Percentiles rank a stretch among this genome's conserved stretches.
Evolutionary conservation across 2,797 vertebrate genomes (phyloP).

Genomic region (Dryobates pubescens): DNA sequence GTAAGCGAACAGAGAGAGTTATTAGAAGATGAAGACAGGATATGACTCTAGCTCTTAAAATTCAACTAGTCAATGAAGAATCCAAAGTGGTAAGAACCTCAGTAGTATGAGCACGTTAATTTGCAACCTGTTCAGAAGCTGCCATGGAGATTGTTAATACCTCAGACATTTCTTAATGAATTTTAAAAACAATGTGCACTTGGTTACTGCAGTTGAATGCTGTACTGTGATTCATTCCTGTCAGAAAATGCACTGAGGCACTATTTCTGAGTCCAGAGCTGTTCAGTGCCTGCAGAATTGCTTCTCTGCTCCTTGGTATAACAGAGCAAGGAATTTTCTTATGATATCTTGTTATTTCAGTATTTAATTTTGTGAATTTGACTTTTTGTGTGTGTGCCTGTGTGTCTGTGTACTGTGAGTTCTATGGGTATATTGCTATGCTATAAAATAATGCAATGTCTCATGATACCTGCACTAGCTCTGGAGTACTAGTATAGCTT

Average conservation of each 20-base stretch:
- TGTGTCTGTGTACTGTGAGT: not conserved
- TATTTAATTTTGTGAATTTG: not conserved
- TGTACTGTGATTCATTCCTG: not conserved
- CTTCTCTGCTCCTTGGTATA: not conserved
- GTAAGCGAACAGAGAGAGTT: not conserved
- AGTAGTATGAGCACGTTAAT: not conserved
- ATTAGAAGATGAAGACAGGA: not conserved
- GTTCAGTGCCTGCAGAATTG: not conserved
- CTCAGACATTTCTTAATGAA: conserved; percentile 27
- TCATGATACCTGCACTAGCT: not conserved
- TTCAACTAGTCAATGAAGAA: not conserved
- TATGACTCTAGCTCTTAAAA: not conserved
- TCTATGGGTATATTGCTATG: not conserved
- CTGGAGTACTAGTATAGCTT: not conserved
- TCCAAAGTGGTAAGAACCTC: not conserved
- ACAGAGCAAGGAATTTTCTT: not conserved
- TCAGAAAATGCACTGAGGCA: not conserved
- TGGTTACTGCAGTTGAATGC: not conserved
- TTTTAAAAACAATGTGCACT: conserved; percentile 9
- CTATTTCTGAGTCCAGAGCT: not conserved
- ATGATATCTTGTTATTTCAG: not conserved
- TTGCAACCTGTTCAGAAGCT: conserved; percentile 17
- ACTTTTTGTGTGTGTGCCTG: too few species aligned
- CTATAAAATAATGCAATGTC: not conserved
- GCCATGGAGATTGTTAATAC: conserved; percentile 24